Conservation (phyloP, 2,888 invertebrate species). For the Graphium colonna region DNA sequence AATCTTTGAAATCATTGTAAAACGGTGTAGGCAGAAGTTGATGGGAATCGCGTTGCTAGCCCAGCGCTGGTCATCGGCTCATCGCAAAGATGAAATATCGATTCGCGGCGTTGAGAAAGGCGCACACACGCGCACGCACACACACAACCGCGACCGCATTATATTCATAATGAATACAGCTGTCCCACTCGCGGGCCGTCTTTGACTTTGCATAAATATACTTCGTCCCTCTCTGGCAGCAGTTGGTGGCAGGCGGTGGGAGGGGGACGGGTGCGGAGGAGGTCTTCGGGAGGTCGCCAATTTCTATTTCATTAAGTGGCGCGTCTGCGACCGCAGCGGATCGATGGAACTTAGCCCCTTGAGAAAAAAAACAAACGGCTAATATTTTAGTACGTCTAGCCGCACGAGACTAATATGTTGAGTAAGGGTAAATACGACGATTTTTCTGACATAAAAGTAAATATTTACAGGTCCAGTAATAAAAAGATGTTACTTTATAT, state of each 20-base stretch:
- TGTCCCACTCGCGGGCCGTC: constrained; percentile 76
- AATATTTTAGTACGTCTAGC: not conserved
- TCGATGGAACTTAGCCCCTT: constrained; percentile 61
- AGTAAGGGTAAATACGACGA: no score
- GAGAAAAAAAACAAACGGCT: constrained; percentile 42
- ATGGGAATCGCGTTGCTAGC: not conserved
- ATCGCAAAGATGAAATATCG: constrained; percentile 75
- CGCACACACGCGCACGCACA: constrained; percentile 66
- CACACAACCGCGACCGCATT: constrained; percentile 75
- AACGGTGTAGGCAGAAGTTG: not conserved
- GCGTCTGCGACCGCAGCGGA: constrained; percentile 70
- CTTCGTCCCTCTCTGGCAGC: constrained; percentile 67
- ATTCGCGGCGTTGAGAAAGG: constrained; percentile 66
- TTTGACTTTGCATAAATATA: constrained; percentile 80
- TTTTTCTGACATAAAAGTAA: no score
- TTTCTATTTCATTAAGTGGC: constrained; percentile 79
- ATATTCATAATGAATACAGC: constrained; percentile 80
- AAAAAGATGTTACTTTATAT: no score
- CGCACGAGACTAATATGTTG: not conserved
- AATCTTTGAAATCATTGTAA: not conserved
- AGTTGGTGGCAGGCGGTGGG: constrained; percentile 58
- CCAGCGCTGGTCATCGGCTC: constrained; percentile 49
- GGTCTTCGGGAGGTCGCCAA: constrained; percentile 77
- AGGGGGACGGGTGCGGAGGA: constrained; percentile 68
- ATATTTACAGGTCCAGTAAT: no score